Base-by-base conservation (phyloP, 2,888 invertebrate genomes). In the Phasia obesa region DNA sequence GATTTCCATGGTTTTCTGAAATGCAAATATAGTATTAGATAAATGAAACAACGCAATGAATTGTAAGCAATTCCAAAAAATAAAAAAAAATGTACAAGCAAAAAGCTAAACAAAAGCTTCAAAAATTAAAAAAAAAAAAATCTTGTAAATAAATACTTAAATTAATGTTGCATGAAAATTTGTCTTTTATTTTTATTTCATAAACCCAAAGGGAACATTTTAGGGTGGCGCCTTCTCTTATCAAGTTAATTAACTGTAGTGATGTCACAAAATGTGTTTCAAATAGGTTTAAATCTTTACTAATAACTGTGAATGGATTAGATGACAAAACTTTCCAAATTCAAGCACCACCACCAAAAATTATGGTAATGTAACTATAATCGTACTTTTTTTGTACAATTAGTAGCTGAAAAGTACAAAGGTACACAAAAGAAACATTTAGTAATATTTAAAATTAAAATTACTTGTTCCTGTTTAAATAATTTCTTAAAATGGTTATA, bases 21-120 rank as follows among this genome's bases (percentile, higher is more conserved):
- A 62, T 25, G 3, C 4, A 42, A 42, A 3, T 42, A n/a, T 42
- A 42, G 4, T 42, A 13, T 42, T 38, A 38, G 23, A 19, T 62
- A 35, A 13, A 27, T 15, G 31, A 47, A 73, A 49, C 15, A 49
- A n/a, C 49, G 84, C 84, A 84, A 73, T 75, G 84, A 84, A 84
- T 84, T 80, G 55, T 44, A 73, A 78, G 15, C 59, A 81, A 74
- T 84, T 78, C 81, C 74, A 77, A 81, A 81, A 84, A 73, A 19
- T 5, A 19, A 25, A 73, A 73, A 70, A 79, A 77, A 84, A 74
- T 65, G 25, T 17, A 19, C 11, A 57, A 53, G 70, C 78, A 82
- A 82, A 19, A 64, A 75, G 78, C 55, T 57, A 25, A 62, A 60
- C 4, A 77, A 78, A 70, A 51, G 60, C 78, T 81, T 70, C 62